Conservation (phyloP, 2,888 invertebrate species). For the Latrodectus elegans region DNA sequence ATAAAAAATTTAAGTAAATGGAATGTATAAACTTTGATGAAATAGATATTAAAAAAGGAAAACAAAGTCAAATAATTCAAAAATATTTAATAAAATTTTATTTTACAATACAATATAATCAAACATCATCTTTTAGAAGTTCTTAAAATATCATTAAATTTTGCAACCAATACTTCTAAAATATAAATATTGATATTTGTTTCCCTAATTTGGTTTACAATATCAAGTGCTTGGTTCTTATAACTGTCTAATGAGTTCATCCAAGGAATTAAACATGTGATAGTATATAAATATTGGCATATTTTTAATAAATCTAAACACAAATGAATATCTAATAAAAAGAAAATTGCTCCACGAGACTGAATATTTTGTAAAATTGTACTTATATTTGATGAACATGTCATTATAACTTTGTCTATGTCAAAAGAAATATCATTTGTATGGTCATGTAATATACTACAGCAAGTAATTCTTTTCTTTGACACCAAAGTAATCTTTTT, state of each 20-base stretch:
- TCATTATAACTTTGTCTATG: neutral
- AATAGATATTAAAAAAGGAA: neutral
- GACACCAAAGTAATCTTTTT: neutral
- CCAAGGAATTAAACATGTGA: constrained; percentile 12
- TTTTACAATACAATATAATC: neutral
- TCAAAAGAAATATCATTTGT: neutral
- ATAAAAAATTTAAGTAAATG: too few relatives aligned
- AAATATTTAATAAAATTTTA: neutral
- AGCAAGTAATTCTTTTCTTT: neutral
- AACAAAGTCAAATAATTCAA: neutral
- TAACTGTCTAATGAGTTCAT: neutral
- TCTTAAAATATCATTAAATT: too few relatives aligned
- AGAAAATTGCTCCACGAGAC: neutral
- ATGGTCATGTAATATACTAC: neutral
- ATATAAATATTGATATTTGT: neutral
- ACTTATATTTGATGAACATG: neutral
- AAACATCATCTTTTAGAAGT: neutral
- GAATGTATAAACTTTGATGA: neutral
- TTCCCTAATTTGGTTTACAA: neutral
- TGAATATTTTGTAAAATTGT: neutral
- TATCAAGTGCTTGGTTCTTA: neutral
- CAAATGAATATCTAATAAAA: constrained; percentile 23
- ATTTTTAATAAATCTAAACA: constrained; percentile 25
- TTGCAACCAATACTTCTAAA: neutral
- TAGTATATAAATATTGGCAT: constrained; percentile 17